Evolutionary conservation across 2,888 invertebrate species (phyloP).

Genomic region (Automeris io): DNA sequence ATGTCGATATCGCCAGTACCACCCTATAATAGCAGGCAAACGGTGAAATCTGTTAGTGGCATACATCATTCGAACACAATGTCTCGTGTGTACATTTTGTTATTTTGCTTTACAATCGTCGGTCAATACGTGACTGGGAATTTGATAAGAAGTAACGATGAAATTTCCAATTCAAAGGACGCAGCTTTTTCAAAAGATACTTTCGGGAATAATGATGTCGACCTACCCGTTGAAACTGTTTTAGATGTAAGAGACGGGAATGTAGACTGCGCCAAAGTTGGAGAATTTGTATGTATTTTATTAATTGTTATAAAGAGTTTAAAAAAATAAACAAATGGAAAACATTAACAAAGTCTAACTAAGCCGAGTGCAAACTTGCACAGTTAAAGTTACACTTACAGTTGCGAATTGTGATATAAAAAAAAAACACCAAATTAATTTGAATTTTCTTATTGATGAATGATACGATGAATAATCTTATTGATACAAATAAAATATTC

Average conservation of each 20-base stretch:
- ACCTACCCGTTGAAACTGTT: slow-evolving; percentile 13
- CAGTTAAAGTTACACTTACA: no score
- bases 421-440: no score
- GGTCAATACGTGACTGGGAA: slow-evolving; percentile 29
- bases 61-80: slow-evolving; percentile 16
- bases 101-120: slow-evolving; percentile 11
- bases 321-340: slow-evolving; percentile 5
- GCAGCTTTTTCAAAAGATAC: slow-evolving; percentile 10
- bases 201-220: slow-evolving; percentile 18
- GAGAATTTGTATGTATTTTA: slow-evolving; percentile 48
- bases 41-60: slow-evolving; percentile 16
- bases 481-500: no score
- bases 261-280: slow-evolving; percentile 38
- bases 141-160: slow-evolving; percentile 24
- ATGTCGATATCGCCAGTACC: slow-evolving; percentile 7
- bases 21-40: slow-evolving; percentile 19
- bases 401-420: no score
- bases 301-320: no score
- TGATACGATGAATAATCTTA: no score
- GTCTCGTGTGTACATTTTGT: slow-evolving; percentile 10
- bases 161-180: slow-evolving; percentile 20
- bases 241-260: neutral
- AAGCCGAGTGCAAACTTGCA: no score
- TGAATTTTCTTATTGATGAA: no score
- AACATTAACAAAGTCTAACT: no score